phyloP scores from a whole-genome alignment of 2,888 invertebrate species.

The Harpalus rufipes region DNA sequence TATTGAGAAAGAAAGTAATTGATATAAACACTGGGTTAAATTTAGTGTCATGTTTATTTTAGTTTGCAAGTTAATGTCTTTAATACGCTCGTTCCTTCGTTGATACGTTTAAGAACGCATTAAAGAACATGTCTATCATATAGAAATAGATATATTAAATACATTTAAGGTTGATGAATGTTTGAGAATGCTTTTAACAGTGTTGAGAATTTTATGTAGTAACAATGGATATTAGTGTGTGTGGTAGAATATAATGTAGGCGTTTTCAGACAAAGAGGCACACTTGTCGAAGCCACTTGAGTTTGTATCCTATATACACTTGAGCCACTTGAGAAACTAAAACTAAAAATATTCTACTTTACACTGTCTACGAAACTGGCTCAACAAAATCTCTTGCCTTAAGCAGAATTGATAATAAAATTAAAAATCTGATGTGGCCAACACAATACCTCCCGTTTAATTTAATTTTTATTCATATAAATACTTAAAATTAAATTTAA shows the following conservation, averaged over 20 bases:
- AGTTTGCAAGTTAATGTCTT: background rate
- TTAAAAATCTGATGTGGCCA: no score
- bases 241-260: background rate
- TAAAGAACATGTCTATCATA: background rate
- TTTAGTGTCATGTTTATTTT: background rate
- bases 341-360: background rate
- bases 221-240: background rate
- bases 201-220: background rate
- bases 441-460: no score
- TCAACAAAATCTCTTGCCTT: no score
- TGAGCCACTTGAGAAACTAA: slow-evolving; percentile 20
- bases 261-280: background rate
- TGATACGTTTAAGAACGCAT: background rate
- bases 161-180: background rate
- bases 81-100: background rate
- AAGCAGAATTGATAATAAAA: no score
- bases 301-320: background rate
- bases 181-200: no score
- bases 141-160: background rate
- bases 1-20: background rate
- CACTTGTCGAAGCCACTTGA: slow-evolving; percentile 21
- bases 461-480: no score
- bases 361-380: background rate
- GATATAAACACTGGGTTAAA: slow-evolving; percentile 2
- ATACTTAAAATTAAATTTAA: no score